Conservation (phyloP, 2,888 invertebrate genomes). For the Abscondita cerata region DNA sequence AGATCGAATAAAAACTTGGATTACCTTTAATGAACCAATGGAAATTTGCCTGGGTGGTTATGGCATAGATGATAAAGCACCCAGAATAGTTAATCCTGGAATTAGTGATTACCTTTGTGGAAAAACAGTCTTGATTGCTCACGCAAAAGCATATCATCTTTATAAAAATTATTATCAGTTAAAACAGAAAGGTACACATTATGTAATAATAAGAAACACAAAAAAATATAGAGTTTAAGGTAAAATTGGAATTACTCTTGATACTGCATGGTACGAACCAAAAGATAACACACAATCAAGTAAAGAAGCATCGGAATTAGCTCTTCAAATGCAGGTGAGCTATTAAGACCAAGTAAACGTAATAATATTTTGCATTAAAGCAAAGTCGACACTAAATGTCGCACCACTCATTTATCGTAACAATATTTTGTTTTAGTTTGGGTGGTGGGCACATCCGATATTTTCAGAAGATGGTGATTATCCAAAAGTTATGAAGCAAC, state of each 20-base stretch:
- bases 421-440: conserved; percentile 59
- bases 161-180: conserved; percentile 61
- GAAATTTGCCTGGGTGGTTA: conserved; percentile 48
- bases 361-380: too few species aligned
- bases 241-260: conserved; percentile 63
- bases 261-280: conserved; percentile 62
- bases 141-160: conserved; percentile 67
- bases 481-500: conserved; percentile 67
- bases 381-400: too few species aligned
- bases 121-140: conserved; percentile 68
- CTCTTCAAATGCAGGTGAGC: conserved; percentile 63
- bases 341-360: background rate
- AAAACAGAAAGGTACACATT: conserved; percentile 40
- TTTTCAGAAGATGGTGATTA: conserved; percentile 68
- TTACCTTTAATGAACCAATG: conserved; percentile 64
- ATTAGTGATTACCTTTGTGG: conserved; percentile 66
- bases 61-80: conserved; percentile 55
- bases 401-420: too few species aligned
- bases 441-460: conserved; percentile 73
- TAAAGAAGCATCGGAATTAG: conserved; percentile 62
- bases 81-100: conserved; percentile 60
- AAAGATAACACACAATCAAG: conserved; percentile 60
- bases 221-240: conserved; percentile 56
- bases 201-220: too few species aligned
- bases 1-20: conserved; percentile 58